Evolutionary conservation across 2,888 invertebrate species (phyloP).

Genomic region (Chrysodeixis includens): DNA sequence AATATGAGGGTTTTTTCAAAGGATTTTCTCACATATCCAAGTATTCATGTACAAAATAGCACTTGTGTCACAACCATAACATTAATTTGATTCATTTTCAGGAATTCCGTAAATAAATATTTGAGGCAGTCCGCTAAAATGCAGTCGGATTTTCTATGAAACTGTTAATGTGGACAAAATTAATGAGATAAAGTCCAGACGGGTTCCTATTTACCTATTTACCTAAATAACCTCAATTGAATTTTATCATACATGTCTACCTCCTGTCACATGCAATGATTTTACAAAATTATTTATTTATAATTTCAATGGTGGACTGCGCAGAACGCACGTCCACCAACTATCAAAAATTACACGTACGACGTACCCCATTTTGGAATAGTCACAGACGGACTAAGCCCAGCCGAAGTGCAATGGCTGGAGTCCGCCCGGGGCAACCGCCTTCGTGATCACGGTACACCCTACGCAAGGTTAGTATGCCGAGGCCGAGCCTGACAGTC

Average conservation of each 20-base stretch:
- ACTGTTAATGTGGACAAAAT: no score
- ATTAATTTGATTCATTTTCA: no score
- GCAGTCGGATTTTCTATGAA: no score
- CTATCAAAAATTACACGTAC: constrained; percentile 91
- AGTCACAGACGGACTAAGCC: constrained; percentile 90
- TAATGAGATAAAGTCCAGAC: neutral
- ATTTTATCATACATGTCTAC: neutral
- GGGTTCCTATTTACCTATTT: neutral
- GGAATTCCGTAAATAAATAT: no score
- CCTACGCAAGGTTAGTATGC: constrained; percentile 93
- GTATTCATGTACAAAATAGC: no score
- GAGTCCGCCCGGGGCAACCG: constrained; percentile 91
- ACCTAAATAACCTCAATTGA: neutral
- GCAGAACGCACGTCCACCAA: constrained; percentile 90
- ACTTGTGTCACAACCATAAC: no score
- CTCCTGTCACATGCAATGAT: neutral
- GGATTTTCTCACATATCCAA: no score
- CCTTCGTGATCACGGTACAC: constrained; percentile 92
- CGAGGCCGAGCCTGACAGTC: accelerated
- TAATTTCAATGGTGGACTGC: constrained; percentile 83
- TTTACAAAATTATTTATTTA: neutral
- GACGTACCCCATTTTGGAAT: constrained; percentile 88
- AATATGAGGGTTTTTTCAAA: no score
- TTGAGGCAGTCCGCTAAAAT: no score
- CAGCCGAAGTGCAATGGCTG: constrained; percentile 91